A percentile compares a stretch with the other conserved stretches of the same genome.
These are phyloP conservation scores for Calephelis perditalis DNA, from an alignment of 2,888 invertebrate species.

Conservation along the genomic window DNA sequence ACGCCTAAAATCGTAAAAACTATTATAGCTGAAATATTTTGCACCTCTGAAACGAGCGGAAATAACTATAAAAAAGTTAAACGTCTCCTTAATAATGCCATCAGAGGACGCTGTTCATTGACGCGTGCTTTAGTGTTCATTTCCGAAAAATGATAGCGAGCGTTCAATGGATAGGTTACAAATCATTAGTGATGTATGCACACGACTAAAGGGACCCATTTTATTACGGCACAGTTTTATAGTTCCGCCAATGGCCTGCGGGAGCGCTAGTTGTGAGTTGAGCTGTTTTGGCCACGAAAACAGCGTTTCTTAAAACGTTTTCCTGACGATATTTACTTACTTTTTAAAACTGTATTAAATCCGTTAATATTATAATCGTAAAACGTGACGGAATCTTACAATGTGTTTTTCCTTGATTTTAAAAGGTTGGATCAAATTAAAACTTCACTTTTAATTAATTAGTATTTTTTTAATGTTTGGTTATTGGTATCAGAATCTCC, in stretches of 20 bases:
- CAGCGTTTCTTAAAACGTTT: slow-evolving; percentile 19
- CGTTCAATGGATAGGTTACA: slow-evolving; percentile 31
- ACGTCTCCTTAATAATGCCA: slow-evolving; percentile 23
- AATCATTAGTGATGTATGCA: slow-evolving; percentile 71
- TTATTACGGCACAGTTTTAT: slow-evolving; percentile 65
- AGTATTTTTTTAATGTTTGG: too few relatives aligned
- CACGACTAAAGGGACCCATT: slow-evolving; percentile 53
- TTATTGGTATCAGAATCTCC: too few relatives aligned
- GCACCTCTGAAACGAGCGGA: slow-evolving; percentile 37
- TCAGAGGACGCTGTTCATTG: slow-evolving; percentile 27
- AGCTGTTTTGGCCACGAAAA: slow-evolving; percentile 47
- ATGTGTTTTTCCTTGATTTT: too few relatives aligned
- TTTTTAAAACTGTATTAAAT: too few relatives aligned
- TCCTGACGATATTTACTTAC: too few relatives aligned
- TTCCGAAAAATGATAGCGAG: slow-evolving; percentile 21
- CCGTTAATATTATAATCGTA: too few relatives aligned
- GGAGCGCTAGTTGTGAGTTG: slow-evolving; percentile 61
- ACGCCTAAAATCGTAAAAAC: slow-evolving; percentile 52
- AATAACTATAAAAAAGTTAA: slow-evolving; percentile 34
- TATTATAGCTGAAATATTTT: slow-evolving; percentile 64
- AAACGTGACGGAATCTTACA: too few relatives aligned
- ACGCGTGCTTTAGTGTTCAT: slow-evolving; percentile 21
- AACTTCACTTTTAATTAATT: too few relatives aligned
- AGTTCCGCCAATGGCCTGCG: slow-evolving; percentile 56
- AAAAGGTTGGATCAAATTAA: too few relatives aligned